Evolutionary conservation across 2,888 invertebrate genomes (phyloP).

Genomic region (Dryomyza anilis): DNA sequence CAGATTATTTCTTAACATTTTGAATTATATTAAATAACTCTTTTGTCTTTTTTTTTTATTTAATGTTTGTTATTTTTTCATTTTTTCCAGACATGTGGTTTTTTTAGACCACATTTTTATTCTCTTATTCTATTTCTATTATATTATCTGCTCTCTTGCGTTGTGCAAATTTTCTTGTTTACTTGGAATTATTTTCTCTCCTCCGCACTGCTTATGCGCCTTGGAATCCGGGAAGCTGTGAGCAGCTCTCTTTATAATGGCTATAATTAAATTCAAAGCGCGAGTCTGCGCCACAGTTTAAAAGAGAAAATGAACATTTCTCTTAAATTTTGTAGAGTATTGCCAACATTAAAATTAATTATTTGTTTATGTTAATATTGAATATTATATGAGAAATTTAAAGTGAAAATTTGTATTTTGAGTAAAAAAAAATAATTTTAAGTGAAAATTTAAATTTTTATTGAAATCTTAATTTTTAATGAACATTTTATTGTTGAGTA

Average conservation of each 20-base stretch:
- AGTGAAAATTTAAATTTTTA: too few species aligned
- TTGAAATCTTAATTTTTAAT: too few species aligned
- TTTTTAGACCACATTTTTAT: too few species aligned
- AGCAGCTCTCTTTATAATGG: not conserved
- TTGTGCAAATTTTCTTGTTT: slow-evolving; percentile 4
- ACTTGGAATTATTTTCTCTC: slow-evolving; percentile 7
- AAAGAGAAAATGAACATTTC: not conserved
- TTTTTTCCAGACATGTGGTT: not conserved
- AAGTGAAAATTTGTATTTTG: too few species aligned
- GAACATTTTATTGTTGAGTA: too few species aligned
- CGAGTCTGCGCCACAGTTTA: not conserved
- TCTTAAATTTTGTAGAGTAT: not conserved
- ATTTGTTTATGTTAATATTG: too few species aligned
- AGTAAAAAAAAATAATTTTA: too few species aligned
- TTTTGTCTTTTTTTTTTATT: not conserved
- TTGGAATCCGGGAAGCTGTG: not conserved
- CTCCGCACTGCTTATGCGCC: not conserved
- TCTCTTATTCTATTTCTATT: not conserved
- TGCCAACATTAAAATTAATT: not conserved
- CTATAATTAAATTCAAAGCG: too few species aligned
- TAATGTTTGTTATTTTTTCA: not conserved
- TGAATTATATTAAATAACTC: not conserved
- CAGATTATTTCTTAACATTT: not conserved
- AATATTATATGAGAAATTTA: too few species aligned
- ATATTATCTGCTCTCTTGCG: not conserved